Base-by-base conservation (phyloP, 2,888 invertebrate species). In the Lithophane leautieri region DNA sequence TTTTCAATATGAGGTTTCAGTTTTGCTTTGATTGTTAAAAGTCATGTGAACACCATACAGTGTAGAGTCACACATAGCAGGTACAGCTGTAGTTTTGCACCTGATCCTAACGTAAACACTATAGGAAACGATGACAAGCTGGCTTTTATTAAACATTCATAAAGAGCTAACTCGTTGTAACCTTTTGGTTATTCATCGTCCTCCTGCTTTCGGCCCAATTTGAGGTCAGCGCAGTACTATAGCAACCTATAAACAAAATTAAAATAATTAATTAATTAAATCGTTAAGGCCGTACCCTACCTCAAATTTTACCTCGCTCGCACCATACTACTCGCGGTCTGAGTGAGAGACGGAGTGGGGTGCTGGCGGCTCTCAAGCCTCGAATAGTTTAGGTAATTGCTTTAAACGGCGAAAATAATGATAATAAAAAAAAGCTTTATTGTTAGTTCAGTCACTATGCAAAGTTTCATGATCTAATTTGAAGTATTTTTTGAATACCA, bases 41-140 rank as follows among this genome's bases (percentile, higher is more conserved):
- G 42, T 50, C 66, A 67, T 76, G 76, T 58, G 58, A 81, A 67
- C 22, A 42, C 34, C 2, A 54, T 42, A 28, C 52, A 47, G 12
- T 28, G 40, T 60, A 54, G n/a, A n/a, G 25, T 69, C 77, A 78
- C 58, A 58, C 22, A 56, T 42, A 14, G 44, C 16, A 47, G 34
- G 4, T 34, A 61, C 28, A 66, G 61, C 54, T 74, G 54, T n/a
- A 34, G 47, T 44, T 47, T 66, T 56, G 56, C 61, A 44, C 50
- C 47, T 50, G 47, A 61, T 56, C 50, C 12, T 66, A 16, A 19
- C 25, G 14, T 79, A 72, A 71, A 71, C 72, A 72, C 19, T 40
- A 34, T 34, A 28, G n/a, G 22, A 56, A 52, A 25, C 42, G 14
- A 44, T 50, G 14, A 25, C 11, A 69, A 2, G 1, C 25, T 22